Base-by-base conservation (phyloP, 2,888 invertebrate species). In the Eupithecia pulchellata region DNA sequence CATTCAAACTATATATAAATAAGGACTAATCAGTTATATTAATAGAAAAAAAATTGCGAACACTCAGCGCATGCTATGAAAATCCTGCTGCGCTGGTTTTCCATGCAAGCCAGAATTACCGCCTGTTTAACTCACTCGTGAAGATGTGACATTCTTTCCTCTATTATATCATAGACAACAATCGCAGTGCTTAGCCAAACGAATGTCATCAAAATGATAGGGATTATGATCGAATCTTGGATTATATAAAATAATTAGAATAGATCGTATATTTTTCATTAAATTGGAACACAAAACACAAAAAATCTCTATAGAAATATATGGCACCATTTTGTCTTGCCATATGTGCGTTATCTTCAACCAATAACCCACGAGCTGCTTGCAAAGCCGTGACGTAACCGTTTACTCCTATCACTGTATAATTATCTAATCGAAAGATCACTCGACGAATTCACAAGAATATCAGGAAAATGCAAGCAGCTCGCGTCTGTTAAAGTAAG, bases 361-460 rank as follows among this genome's bases (percentile, higher is more conserved):
- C 52, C 14, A 29, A 11, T 17, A 27, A 25, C 27, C 17, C 66
- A 69, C 58, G 67, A 64, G 64, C 61, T 73, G 66, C 55, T 17
- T 63, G 58, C 57, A n/a, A 36, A 14, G 60, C 60, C 11, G 61
- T 66, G 63, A 72, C 62, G 64, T 47, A 39, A 74, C 62, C 73
- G 29, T 58, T 34, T 20, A 52, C 47, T 60, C 57, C 78, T 79
- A 47, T 20, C n/a, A n/a, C n/a, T 78, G 77, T 81, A 78, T 75
- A 73, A 63, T 73, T 83, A 81, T 84, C 84, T 83, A 80, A 85
- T 85, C 81, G 72, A 42, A 72, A 75, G 72, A 78, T 77, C 73
- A 75, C 72, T 73, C 73, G 72, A 81, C 72, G 78, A 78, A 78
- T 79, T 79, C 76, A 75, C 75, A 79, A 78, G 74, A 82, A 78